Evolutionary conservation across 2,113 vertebrate genomes (phyloP).

Genomic region (Plectropomus leopardus): DNA sequence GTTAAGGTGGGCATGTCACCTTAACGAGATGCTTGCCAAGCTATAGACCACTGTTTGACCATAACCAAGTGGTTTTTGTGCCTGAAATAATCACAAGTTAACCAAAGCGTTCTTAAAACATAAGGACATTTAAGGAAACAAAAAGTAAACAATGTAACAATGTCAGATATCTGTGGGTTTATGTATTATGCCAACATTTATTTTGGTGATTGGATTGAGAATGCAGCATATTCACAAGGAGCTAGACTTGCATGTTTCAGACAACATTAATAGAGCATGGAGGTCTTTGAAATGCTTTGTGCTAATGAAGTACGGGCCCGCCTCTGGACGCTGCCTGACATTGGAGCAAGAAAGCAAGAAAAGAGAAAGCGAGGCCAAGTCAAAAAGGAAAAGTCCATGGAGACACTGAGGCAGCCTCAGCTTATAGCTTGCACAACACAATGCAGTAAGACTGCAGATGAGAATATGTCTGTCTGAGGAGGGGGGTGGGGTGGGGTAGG

Average conservation of each 20-base stretch:
- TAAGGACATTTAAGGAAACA: no score
- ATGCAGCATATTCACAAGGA: neutral
- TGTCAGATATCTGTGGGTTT: no score
- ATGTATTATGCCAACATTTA: no score
- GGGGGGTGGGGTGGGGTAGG: neutral
- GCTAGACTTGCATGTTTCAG: neutral
- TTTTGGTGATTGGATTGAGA: neutral
- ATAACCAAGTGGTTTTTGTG: no score
- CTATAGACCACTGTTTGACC: no score
- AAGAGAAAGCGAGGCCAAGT: constrained; percentile 6
- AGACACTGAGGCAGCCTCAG: constrained; percentile 26
- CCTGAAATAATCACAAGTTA: no score
- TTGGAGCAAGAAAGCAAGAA: constrained; percentile 12
- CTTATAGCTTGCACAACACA: constrained; percentile 48
- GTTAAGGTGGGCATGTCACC: no score
- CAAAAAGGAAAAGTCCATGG: constrained; percentile 28
- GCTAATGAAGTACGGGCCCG: constrained; percentile 2
- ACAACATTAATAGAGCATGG: neutral
- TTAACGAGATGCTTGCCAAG: no score
- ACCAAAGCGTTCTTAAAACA: no score
- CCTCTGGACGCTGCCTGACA: neutral
- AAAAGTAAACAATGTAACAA: no score
- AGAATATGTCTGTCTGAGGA: constrained; percentile 55
- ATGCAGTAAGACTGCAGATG: constrained; percentile 70
- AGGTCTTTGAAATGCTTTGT: neutral